Evolutionary conservation across 2,888 invertebrate species (phyloP).

Genomic region (Polyommatus iphigenia): DNA sequence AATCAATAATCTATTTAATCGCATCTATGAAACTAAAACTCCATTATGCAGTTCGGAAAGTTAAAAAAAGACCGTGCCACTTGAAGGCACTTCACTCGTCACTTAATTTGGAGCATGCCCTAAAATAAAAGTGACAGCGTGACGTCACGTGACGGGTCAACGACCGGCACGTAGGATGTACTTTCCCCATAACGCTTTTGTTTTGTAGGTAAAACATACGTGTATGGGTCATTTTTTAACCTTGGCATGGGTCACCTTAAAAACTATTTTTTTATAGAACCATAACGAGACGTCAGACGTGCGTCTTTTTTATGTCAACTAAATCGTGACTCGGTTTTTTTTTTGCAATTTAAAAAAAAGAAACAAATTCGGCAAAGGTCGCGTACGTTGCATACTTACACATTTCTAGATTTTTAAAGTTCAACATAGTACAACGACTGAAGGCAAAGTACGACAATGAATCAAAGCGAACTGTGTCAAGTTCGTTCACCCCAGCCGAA

Average conservation of each 20-base stretch:
- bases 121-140: constrained; percentile 68
- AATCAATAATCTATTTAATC: not conserved
- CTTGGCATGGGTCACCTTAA: not conserved
- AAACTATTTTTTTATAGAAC: not conserved
- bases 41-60: not conserved
- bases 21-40: not conserved
- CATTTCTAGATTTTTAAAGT: constrained; percentile 21
- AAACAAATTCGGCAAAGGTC: not conserved
- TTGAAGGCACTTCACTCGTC: constrained; percentile 41
- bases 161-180: constrained; percentile 47
- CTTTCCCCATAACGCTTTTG: constrained; percentile 30
- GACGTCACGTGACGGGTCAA: constrained; percentile 65
- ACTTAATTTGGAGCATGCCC: constrained; percentile 53
- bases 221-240: constrained; percentile 6
- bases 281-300: too few relatives aligned
- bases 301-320: not conserved
- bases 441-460: constrained; percentile 49
- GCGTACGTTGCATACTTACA: not conserved
- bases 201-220: constrained; percentile 20
- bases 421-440: constrained; percentile 11
- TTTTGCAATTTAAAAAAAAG: not conserved
- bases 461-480: constrained; percentile 65
- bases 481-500: constrained; percentile 65
- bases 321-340: not conserved
- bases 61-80: constrained; percentile 32